These are phyloP conservation scores for Rallus limicola DNA, from an alignment of 2,113 vertebrate genomes.

Conservation along the genomic window DNA sequence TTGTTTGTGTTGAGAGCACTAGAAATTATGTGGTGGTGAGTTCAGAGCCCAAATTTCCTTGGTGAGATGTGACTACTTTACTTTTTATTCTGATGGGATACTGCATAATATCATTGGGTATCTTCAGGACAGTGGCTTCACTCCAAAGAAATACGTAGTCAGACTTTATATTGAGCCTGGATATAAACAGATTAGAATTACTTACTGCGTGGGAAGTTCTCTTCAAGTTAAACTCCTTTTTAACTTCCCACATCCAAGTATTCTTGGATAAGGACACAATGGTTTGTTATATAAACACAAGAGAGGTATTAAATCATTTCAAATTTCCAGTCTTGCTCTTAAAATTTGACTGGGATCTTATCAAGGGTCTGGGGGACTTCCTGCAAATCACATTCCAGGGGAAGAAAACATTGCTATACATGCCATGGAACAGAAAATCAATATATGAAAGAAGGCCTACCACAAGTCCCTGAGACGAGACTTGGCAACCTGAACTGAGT, in stretches of 20 bases:
- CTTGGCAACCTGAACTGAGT: background rate
- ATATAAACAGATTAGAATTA: conserved; percentile 67
- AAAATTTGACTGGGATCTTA: conserved; percentile 30
- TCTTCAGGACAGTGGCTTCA: conserved; percentile 41
- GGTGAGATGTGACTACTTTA: background rate
- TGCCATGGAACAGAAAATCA: background rate
- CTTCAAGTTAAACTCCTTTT: conserved; percentile 46
- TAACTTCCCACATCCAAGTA: conserved; percentile 58
- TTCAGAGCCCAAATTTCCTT: background rate
- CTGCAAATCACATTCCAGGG: conserved; percentile 16
- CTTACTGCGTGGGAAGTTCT: conserved; percentile 60
- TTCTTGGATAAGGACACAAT: conserved; percentile 55
- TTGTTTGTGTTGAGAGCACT: background rate
- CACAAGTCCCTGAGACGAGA: background rate
- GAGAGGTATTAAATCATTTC: conserved; percentile 48
- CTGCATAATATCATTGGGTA: background rate
- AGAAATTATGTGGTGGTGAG: background rate
- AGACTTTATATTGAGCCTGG: conserved; percentile 43
- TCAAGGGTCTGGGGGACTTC: conserved; percentile 43
- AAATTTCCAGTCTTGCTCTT: conserved; percentile 37
- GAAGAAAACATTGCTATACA: background rate
- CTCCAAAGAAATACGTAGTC: conserved; percentile 5
- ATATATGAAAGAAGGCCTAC: background rate
- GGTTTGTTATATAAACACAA: conserved; percentile 61
- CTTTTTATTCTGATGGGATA: background rate